A percentile compares a stretch with the other conserved stretches of the same genome.
phyloP scores from a whole-genome alignment of 2,797 vertebrate species.

The Rhinogobio ventralis region DNA sequence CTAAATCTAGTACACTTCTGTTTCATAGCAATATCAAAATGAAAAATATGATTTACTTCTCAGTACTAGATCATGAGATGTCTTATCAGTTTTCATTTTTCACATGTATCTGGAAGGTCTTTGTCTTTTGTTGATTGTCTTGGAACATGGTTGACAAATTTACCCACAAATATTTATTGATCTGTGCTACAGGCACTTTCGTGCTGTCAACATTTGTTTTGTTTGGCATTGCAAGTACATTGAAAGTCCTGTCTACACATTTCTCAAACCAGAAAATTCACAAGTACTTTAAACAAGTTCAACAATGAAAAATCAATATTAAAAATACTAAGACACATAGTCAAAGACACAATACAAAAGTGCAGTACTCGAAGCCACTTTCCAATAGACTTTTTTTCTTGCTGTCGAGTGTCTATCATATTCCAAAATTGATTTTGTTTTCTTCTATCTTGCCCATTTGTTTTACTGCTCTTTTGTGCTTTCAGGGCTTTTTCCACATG shows the following conservation, averaged over 20 bases:
- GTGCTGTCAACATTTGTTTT: conserved; percentile 3
- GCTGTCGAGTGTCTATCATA: conserved; percentile 42
- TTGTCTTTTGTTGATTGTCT: conserved; percentile 26
- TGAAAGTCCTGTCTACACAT: conserved; percentile 7
- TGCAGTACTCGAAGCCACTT: neutral
- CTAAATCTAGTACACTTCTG: neutral
- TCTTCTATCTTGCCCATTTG: conserved; percentile 35
- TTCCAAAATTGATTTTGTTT: conserved; percentile 46
- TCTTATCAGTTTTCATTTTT: neutral
- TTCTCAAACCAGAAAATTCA: conserved; percentile 5
- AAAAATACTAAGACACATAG: conserved; percentile 1
- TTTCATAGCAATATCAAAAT: neutral
- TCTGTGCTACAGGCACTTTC: neutral
- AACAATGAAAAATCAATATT: conserved; percentile 14
- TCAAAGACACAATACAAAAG: neutral
- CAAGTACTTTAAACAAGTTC: conserved; percentile 14
- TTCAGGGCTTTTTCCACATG: conserved; percentile 40
- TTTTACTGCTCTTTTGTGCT: conserved; percentile 43
- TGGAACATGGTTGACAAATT: neutral
- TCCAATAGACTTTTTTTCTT: conserved; percentile 21
- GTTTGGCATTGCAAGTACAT: conserved; percentile 11
- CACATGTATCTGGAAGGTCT: neutral
- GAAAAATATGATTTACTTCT: neutral
- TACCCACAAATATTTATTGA: conserved; percentile 22
- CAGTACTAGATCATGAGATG: neutral